phyloP scores from a whole-genome alignment of 2,113 vertebrate species.

The Macaca mulatta region DNA sequence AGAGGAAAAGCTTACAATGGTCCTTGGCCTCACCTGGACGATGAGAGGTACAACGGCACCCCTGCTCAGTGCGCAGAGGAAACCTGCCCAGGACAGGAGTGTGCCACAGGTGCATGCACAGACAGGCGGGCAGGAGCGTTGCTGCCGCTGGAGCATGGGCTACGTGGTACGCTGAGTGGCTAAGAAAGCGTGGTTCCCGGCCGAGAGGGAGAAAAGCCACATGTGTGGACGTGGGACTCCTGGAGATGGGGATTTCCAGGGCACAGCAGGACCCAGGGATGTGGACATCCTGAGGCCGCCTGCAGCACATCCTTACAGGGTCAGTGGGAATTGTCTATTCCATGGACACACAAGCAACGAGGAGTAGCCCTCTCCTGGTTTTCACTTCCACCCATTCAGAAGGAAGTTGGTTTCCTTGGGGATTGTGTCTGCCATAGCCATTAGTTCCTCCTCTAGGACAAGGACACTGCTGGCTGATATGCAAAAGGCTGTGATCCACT shows the following conservation, averaged over 20 bases:
- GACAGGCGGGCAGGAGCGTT: neutral
- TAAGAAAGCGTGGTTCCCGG: conserved; percentile 50
- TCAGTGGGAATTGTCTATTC: neutral
- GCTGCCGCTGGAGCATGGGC: neutral
- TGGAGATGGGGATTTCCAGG: conserved; percentile 74
- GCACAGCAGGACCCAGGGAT: conserved; percentile 61
- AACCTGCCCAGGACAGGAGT: neutral
- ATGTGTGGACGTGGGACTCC: conserved; percentile 59
- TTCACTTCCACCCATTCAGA: conserved; percentile 17
- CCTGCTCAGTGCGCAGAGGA: neutral
- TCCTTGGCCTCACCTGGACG: conserved; percentile 13
- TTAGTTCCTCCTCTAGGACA: neutral
- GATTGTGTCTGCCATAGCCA: conserved; percentile 15
- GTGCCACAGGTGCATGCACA: neutral
- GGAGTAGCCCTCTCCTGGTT: neutral
- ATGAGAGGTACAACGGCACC: neutral
- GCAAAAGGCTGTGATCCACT: neutral
- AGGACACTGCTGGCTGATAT: neutral
- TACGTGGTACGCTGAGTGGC: neutral
- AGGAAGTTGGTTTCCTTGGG: neutral
- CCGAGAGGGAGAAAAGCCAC: conserved; percentile 57
- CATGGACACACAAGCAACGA: neutral
- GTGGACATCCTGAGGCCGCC: conserved; percentile 67
- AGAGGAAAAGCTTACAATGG: neutral
- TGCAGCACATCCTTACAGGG: conserved; percentile 42